A percentile compares a stretch with the other conserved stretches of the same genome.
Evolutionary conservation across 2,888 invertebrate genomes (phyloP).

Genomic region (Trachelus tabidus): DNA sequence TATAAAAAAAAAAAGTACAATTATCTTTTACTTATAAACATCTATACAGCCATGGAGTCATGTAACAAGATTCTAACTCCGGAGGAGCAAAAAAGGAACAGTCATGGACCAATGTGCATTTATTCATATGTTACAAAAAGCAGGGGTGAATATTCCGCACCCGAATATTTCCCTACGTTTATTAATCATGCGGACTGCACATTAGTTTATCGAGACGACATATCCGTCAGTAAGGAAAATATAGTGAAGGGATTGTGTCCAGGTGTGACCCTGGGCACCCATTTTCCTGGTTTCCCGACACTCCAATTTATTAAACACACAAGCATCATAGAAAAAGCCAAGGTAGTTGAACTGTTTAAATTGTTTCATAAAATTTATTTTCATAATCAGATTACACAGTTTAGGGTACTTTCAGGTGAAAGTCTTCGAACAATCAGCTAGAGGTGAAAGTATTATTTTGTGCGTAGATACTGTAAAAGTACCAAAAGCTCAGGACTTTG

Average conservation of each 20-base stretch:
- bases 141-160: conserved; percentile 71
- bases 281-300: conserved; percentile 93
- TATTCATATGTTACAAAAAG: conserved; percentile 75
- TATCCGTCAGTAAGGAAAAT: conserved; percentile 70
- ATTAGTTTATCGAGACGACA: conserved; percentile 69
- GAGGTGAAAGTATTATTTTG: conserved; percentile 86
- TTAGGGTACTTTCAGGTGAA: conserved; percentile 73
- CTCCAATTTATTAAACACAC: conserved; percentile 85
- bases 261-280: conserved; percentile 75
- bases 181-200: conserved; percentile 71
- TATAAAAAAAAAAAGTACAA: neutral
- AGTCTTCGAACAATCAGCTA: conserved; percentile 88
- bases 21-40: neutral
- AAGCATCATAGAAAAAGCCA: conserved; percentile 67
- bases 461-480: conserved; percentile 67
- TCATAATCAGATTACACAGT: neutral
- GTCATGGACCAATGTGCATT: conserved; percentile 87
- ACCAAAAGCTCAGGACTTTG: conserved; percentile 69
- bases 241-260: conserved; percentile 79
- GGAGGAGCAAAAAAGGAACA: conserved; percentile 81
- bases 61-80: conserved; percentile 74
- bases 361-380: conserved; percentile 3
- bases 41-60: conserved; percentile 74
- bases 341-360: conserved; percentile 49
- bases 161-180: conserved; percentile 74